phyloP scores from a whole-genome alignment of 2,888 invertebrate species.

The Chrysina gloriosa region DNA sequence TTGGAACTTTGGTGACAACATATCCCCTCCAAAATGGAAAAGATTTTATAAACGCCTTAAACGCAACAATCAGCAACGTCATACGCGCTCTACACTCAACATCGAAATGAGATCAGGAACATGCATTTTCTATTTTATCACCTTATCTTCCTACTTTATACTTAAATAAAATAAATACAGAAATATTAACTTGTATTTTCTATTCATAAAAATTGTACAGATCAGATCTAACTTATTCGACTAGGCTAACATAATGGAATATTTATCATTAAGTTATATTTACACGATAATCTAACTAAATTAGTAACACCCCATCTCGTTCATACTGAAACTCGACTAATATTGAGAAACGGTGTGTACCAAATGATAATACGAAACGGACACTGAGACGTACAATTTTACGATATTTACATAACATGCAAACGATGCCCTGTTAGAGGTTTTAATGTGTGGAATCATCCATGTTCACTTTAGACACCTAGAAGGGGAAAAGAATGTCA shows the following conservation, averaged over 20 bases:
- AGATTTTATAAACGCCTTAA: slow-evolving; percentile 78
- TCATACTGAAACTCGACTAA: neutral
- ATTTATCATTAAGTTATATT: no score
- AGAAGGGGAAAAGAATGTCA: slow-evolving; percentile 18
- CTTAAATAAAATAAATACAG: no score
- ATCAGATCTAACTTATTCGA: no score
- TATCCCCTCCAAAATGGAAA: slow-evolving; percentile 80
- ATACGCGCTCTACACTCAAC: slow-evolving; percentile 48
- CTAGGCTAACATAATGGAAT: no score
- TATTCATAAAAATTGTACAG: no score
- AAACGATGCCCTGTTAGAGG: no score
- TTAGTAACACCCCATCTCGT: neutral
- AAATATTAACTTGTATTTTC: no score
- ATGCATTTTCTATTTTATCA: neutral
- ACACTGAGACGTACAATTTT: neutral
- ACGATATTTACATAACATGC: no score
- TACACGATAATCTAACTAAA: neutral
- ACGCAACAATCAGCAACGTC: slow-evolving; percentile 80
- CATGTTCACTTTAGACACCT: slow-evolving; percentile 53
- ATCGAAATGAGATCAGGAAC: neutral
- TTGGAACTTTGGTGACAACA: slow-evolving; percentile 87
- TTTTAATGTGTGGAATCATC: slow-evolving; percentile 48
- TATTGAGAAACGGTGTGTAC: neutral
- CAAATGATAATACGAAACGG: neutral
- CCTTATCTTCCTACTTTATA: neutral